Conservation (phyloP, 2,888 invertebrate genomes). For the Psococerastis gibbosa region DNA sequence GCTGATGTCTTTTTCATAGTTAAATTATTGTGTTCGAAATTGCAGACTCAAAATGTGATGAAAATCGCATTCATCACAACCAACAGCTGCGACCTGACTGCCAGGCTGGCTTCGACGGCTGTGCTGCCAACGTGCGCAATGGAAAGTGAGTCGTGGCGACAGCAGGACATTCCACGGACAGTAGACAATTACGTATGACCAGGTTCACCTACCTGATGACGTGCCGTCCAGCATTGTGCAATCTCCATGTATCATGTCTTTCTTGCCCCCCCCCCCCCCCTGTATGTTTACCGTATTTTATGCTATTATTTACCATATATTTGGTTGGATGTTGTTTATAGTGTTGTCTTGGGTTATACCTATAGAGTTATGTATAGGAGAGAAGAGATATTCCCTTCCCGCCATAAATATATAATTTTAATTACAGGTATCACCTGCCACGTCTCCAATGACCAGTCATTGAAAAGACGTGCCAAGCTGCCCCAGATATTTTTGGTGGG, state of each 20-base stretch:
- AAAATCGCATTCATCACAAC: conserved; percentile 50
- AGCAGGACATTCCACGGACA: conserved; percentile 17
- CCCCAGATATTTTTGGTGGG: too few species aligned
- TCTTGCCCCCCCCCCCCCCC: not conserved
- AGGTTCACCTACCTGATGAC: too few species aligned
- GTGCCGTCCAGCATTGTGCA: too few species aligned
- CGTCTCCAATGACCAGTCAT: too few species aligned
- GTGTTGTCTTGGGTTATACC: too few species aligned
- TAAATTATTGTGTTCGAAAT: too few species aligned
- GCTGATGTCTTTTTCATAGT: conserved; percentile 8
- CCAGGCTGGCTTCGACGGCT: conserved; percentile 16
- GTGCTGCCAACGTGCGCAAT: conserved; percentile 14
- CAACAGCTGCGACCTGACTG: conserved; percentile 25
- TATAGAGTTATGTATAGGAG: too few species aligned
- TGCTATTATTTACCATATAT: not conserved
- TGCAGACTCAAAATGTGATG: conserved; percentile 33
- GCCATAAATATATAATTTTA: too few species aligned
- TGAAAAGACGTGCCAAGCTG: too few species aligned
- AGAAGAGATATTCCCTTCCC: too few species aligned
- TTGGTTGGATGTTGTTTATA: too few species aligned
- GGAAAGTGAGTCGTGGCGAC: conserved; percentile 16
- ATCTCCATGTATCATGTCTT: not conserved
- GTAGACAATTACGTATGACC: conserved; percentile 20
- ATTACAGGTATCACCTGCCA: too few species aligned
- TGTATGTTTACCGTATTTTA: not conserved